Evolutionary conservation across 1,140 invertebrate genomes (phyloP), one percentile per base, ranked within the genome.

Genomic region (Xylocopa sonorina): DNA sequence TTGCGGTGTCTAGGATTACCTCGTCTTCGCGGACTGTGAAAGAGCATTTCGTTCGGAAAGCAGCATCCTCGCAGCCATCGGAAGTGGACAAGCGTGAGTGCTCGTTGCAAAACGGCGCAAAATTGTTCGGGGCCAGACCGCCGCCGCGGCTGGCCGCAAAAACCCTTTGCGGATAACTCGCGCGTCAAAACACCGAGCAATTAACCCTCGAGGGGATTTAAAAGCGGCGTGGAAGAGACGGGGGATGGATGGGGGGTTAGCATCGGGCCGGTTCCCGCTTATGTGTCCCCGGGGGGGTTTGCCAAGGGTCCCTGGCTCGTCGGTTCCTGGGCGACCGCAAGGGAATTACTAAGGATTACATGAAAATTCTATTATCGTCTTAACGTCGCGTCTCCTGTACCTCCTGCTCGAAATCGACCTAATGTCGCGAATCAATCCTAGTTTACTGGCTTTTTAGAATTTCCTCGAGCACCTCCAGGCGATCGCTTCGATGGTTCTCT

Each of bases 291-390:
- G 78, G 81, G 78, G 81, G 84, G 67, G 69, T 48, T 77, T 34
- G 71, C 78, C 78, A 72, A 80, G 76, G 80, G 78, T 75, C 34
- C 46, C 43, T 5, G 21, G 41, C 21, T 55, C 88, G 78, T 87
- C 78, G 85, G 73, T 77, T 88, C 77, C 80, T 84, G 60, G 53
- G 63, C 83, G 78, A 89, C 91, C 92, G 85, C 91, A 87, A 84
- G 91, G 90, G 91, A 92, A 92, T 92, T 92, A 92, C 89, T 80
- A 87, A 89, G 91, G 91, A 92, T 92, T 93, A 93, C 92, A 93
- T 89, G 92, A 90, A 92, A 93, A 93, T 93, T 93, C 91, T 92
- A 93, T 93, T 93, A 93, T 90, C 91, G 88, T 92, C 90, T 92
- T 91, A 88, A 68, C 78, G 80, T 85, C 62, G 80, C 32, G 69